Evolutionary conservation across 1,140 invertebrate species (phyloP).

Genomic region (Lasioglossum albipes): DNA sequence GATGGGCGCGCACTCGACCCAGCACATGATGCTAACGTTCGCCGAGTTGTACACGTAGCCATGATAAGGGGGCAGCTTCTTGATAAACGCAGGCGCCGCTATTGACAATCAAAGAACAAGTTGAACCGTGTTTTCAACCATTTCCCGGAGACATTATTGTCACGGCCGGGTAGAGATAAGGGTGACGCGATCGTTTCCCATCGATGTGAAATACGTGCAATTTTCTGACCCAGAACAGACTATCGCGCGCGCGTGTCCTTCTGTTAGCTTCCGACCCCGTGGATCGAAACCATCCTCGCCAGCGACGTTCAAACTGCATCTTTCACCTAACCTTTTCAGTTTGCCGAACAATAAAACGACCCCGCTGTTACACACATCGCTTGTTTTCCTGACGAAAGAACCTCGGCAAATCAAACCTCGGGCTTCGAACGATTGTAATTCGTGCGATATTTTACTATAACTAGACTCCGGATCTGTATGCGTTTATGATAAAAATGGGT

Average conservation of each 20-base stretch:
- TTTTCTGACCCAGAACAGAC: neutral
- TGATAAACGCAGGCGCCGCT: constrained; percentile 92
- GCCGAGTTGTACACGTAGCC: constrained; percentile 88
- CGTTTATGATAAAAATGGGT: too few relatives aligned
- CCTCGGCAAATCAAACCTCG: too few relatives aligned
- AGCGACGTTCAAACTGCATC: neutral
- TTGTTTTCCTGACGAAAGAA: neutral
- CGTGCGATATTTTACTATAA: too few relatives aligned
- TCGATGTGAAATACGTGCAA: neutral
- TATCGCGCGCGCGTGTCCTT: neutral
- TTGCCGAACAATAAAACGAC: neutral
- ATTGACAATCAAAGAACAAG: constrained; percentile 75
- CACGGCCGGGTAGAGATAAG: neutral
- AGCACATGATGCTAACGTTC: constrained; percentile 90
- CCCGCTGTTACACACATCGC: neutral
- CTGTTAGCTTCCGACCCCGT: neutral
- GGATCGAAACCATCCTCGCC: neutral
- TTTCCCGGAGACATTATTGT: constrained; percentile 3
- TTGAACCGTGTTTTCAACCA: neutral
- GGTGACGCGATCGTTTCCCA: neutral
- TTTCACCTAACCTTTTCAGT: neutral
- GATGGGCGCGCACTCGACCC: constrained; percentile 92
- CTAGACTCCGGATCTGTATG: too few relatives aligned
- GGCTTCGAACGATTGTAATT: too few relatives aligned
- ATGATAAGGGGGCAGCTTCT: constrained; percentile 88